phyloP scores from a whole-genome alignment of 2,888 invertebrate species.

The Catocala sponsa region DNA sequence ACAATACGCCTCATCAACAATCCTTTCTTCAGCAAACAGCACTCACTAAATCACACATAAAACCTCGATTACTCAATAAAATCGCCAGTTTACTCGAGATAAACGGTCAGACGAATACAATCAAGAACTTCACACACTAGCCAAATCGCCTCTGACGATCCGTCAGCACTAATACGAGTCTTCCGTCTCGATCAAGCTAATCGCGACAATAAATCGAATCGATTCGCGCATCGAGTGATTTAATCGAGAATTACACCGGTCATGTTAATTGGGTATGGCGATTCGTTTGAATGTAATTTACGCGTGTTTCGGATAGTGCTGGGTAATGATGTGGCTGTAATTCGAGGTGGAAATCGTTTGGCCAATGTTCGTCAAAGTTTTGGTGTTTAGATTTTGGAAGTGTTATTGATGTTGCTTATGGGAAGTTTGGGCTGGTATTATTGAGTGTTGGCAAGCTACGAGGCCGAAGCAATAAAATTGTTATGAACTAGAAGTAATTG shows the following conservation, averaged over 20 bases:
- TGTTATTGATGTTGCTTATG: neutral
- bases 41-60: conserved; percentile 31
- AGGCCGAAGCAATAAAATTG: no score
- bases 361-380: neutral
- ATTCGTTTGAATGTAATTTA: conserved; percentile 48
- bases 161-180: conserved; percentile 74
- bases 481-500: no score
- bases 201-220: conserved; percentile 72
- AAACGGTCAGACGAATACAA: conserved; percentile 41
- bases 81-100: conserved; percentile 41
- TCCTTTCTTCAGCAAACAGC: conserved; percentile 17
- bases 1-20: conserved; percentile 15
- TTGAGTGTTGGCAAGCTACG: no score
- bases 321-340: conserved; percentile 45
- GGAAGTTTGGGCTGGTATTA: no score
- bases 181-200: conserved; percentile 76
- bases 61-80: conserved; percentile 48
- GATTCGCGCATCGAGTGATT: conserved; percentile 66
- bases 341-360: conserved; percentile 26
- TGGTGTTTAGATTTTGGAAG: neutral
- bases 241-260: conserved; percentile 54
- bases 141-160: conserved; percentile 59
- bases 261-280: conserved; percentile 48
- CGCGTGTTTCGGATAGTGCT: conserved; percentile 39
- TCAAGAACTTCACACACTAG: conserved; percentile 51